Conservation (phyloP, 2,113 vertebrate genomes). For the Malurus cyaneus region DNA sequence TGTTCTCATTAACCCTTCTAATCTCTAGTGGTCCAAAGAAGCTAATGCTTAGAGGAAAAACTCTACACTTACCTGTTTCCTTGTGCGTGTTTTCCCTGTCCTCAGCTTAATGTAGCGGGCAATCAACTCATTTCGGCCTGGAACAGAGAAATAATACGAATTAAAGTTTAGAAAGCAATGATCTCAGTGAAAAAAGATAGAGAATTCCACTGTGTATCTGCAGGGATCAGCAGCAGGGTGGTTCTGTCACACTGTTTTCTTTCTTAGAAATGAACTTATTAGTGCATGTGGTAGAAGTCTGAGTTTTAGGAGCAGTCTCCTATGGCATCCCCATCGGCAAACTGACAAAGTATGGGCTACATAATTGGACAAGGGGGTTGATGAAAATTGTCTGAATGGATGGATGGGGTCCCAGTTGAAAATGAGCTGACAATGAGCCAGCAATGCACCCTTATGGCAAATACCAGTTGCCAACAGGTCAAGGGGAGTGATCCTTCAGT, state of each 20-base stretch:
- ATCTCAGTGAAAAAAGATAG: not conserved
- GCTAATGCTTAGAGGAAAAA: not conserved
- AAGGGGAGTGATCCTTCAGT: not conserved
- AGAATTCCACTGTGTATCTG: not conserved
- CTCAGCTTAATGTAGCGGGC: conserved; percentile 96
- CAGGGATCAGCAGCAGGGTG: not conserved
- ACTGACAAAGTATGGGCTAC: not conserved
- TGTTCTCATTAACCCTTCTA: not conserved
- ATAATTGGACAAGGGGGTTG: not conserved
- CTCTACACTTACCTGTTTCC: conserved; percentile 87
- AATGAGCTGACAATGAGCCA: not conserved
- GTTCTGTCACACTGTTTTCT: not conserved
- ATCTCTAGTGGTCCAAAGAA: not conserved
- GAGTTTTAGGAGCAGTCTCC: not conserved
- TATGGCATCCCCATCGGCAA: not conserved
- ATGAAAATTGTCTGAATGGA: not conserved
- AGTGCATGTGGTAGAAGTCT: not conserved
- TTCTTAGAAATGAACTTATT: not conserved
- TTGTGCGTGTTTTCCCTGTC: conserved; percentile 95
- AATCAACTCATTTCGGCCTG: conserved; percentile 94
- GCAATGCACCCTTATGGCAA: not conserved
- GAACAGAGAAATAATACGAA: conserved; percentile 14
- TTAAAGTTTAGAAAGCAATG: not conserved
- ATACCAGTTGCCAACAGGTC: not conserved
- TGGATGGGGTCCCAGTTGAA: not conserved